Conservation (phyloP, 2,888 invertebrate species). For the Mellilla xanthometata region DNA sequence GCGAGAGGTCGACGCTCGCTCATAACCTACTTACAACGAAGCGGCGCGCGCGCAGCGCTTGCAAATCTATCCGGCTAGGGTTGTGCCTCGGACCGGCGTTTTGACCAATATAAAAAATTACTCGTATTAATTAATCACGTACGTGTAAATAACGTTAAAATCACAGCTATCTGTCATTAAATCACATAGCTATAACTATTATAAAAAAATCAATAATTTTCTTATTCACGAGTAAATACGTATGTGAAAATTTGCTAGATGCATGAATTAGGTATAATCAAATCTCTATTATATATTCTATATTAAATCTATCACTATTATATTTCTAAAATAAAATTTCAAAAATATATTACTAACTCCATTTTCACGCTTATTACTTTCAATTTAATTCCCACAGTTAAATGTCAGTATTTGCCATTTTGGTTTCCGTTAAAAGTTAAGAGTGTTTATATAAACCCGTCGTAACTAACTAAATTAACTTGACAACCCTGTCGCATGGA, state of each 20-base stretch:
- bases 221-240: no score
- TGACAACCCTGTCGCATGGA: conserved; percentile 38
- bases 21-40: conserved; percentile 71
- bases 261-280: no score
- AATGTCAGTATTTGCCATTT: neutral
- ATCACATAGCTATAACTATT: no score
- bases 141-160: no score
- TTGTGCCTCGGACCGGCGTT: conserved; percentile 20
- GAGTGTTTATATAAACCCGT: no score
- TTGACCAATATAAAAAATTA: conserved; percentile 15
- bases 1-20: conserved; percentile 73
- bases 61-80: conserved; percentile 59
- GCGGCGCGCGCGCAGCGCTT: conserved; percentile 54
- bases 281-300: no score
- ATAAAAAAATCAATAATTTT: no score
- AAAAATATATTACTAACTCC: no score
- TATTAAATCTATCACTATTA: no score
- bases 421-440: conserved; percentile 3
- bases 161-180: no score
- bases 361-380: conserved; percentile 1
- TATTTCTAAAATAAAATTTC: no score
- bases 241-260: no score
- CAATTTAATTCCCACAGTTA: neutral
- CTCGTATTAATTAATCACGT: neutral
- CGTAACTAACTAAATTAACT: conserved; percentile 16